Evolutionary conservation across 2,797 vertebrate species (phyloP).

Genomic region (Bradypodion ventrale): DNA sequence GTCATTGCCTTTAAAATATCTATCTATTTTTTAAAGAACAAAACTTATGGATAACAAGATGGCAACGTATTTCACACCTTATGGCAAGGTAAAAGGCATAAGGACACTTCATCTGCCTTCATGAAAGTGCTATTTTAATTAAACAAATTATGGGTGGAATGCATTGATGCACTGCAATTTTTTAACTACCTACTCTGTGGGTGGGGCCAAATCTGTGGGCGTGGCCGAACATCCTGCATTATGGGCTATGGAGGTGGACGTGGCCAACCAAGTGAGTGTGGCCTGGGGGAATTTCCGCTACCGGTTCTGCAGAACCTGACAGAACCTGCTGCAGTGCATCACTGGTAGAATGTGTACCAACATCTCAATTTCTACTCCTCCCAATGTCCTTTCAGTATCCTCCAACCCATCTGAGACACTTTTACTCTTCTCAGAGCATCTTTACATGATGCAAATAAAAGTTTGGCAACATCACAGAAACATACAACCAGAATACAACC

Average conservation of each 20-base stretch:
- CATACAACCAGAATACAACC: neutral
- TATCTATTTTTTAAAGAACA: neutral
- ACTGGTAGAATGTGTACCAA: conserved; percentile 25
- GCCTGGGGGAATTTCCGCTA: no score
- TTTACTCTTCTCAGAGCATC: neutral
- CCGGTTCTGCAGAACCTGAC: no score
- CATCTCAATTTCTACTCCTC: conserved; percentile 16
- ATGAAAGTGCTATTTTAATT: neutral
- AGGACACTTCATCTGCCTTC: neutral
- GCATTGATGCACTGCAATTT: no score
- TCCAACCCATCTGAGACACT: neutral
- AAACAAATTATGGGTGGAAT: neutral
- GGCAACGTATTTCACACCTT: neutral
- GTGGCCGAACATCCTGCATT: no score
- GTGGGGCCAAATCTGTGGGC: no score
- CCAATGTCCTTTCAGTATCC: neutral
- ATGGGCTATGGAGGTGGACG: no score
- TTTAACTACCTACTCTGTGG: no score
- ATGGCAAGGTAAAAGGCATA: neutral
- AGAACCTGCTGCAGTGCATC: no score
- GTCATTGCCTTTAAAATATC: neutral
- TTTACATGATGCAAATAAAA: neutral
- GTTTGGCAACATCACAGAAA: neutral
- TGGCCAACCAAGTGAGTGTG: no score
- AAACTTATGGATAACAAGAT: neutral